phyloP scores from a whole-genome alignment of 2,113 vertebrate species.

The Butastur rufipennis region DNA sequence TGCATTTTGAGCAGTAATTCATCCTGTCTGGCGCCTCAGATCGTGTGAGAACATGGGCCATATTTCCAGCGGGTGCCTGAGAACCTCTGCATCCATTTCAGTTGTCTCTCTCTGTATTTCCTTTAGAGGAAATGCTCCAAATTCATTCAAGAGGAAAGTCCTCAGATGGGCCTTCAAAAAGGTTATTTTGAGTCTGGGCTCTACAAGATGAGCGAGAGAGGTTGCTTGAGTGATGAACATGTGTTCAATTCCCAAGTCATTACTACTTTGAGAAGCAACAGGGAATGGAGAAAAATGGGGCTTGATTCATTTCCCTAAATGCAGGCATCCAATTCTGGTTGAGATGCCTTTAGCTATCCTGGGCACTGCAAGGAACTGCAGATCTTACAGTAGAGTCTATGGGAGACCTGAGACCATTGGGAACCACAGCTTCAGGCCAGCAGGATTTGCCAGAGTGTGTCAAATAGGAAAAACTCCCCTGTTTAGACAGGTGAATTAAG shows the following conservation, averaged over 20 bases:
- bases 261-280: not conserved
- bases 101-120: not conserved
- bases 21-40: not conserved
- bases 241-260: not conserved
- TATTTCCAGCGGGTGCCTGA: not conserved
- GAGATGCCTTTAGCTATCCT: not conserved
- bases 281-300: not conserved
- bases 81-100: not conserved
- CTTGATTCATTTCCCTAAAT: not conserved
- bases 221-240: not conserved
- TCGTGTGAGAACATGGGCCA: not conserved
- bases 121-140: not conserved
- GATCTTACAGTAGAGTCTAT: not conserved
- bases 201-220: not conserved
- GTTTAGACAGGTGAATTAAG: not conserved
- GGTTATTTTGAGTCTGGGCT: not conserved
- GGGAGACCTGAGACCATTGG: not conserved
- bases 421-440: not conserved
- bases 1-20: constrained; percentile 14
- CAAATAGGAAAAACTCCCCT: not conserved
- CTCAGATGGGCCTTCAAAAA: not conserved
- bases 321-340: not conserved
- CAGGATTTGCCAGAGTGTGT: not conserved
- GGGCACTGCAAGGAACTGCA: not conserved
- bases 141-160: not conserved